These are phyloP conservation scores for Bagarius yarrelli DNA, from an alignment of 2,113 vertebrate genomes.

Conservation along the genomic window DNA sequence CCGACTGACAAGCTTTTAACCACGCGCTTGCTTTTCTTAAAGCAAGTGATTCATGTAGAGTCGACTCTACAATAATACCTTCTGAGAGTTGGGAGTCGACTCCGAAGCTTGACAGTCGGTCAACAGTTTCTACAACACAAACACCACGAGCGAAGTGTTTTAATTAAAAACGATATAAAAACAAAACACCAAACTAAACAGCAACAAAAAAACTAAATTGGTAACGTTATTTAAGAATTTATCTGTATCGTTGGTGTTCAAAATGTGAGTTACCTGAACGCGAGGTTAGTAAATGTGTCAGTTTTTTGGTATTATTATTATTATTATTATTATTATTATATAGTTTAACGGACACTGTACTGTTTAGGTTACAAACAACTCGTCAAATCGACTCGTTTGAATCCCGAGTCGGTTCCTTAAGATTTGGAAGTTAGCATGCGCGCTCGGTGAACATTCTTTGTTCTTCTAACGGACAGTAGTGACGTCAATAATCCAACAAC, in stretches of 20 bases:
- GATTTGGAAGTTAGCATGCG: slow-evolving; percentile 27
- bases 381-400: background rate
- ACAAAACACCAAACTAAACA: background rate
- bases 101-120: background rate
- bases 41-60: background rate
- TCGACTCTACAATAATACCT: background rate
- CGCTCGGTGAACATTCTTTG: slow-evolving; percentile 31
- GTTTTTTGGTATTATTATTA: no score
- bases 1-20: slow-evolving; percentile 36
- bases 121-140: background rate
- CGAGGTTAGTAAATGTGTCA: background rate
- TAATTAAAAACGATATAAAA: no score
- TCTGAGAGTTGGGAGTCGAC: background rate
- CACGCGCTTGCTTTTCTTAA: slow-evolving; percentile 5
- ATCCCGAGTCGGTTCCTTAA: background rate
- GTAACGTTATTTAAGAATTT: background rate
- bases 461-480: slow-evolving; percentile 20
- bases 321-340: background rate
- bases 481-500: background rate
- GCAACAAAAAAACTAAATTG: no score
- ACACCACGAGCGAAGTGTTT: background rate
- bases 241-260: background rate
- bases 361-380: background rate
- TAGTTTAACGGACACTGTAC: background rate
- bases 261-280: background rate